phyloP scores from a whole-genome alignment of 2,797 vertebrate species.

The Sphenopsis melanotis region DNA sequence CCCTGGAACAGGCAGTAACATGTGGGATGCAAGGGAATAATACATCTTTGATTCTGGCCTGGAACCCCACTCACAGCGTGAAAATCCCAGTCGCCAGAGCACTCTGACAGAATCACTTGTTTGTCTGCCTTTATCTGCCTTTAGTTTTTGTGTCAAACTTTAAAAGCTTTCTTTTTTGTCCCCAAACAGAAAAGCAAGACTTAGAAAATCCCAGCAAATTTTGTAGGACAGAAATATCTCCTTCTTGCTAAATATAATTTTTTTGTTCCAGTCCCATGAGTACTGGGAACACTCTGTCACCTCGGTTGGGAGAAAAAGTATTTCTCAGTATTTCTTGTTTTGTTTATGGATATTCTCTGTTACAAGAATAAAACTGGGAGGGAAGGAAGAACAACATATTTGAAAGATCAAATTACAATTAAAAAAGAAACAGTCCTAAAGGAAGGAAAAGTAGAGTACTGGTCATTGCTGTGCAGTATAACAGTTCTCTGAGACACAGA shows the following conservation, averaged over 20 bases:
- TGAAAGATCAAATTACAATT: not conserved
- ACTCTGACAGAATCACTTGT: not conserved
- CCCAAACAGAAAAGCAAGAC: not conserved
- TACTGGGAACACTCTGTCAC: not conserved
- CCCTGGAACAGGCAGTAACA: not conserved
- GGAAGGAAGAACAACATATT: not conserved
- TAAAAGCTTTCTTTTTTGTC: not conserved
- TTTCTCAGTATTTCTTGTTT: not conserved
- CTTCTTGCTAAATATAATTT: not conserved
- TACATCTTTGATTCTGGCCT: rapidly evolving
- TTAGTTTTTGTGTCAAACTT: not conserved
- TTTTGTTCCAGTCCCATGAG: not conserved
- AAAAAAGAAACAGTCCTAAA: not conserved
- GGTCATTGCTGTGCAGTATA: not conserved
- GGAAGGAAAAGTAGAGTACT: not conserved
- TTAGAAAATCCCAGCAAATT: not conserved
- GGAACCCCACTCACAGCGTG: not conserved
- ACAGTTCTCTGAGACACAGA: not conserved
- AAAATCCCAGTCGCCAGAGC: not conserved
- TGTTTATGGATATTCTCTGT: not conserved
- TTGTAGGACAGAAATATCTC: not conserved
- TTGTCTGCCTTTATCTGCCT: not conserved
- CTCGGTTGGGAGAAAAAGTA: not conserved
- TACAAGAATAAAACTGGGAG: not conserved
- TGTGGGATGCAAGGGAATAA: not conserved